Percentiles rank a stretch among this genome's conserved stretches.
phyloP scores from a whole-genome alignment of 2,797 vertebrate genomes.

The Tokudaia muenninki region DNA sequence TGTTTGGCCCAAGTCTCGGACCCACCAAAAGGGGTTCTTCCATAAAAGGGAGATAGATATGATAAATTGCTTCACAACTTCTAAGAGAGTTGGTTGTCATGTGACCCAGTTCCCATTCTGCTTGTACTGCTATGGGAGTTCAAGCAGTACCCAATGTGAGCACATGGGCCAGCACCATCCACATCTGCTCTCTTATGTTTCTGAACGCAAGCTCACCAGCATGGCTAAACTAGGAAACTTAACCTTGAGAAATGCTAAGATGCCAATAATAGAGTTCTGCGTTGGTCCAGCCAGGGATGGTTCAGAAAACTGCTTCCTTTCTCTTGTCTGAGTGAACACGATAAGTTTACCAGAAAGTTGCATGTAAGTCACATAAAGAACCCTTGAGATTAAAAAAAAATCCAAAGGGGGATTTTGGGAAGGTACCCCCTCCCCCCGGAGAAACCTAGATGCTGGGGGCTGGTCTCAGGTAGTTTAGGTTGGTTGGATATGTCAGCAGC shows the following conservation, averaged over 20 bases:
- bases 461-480: neutral
- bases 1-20: constrained; percentile 40
- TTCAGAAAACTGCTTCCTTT: neutral
- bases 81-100: neutral
- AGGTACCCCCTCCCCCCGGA: neutral
- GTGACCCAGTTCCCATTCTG: neutral
- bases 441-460: neutral
- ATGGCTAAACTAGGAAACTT: neutral
- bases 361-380: constrained; percentile 26
- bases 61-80: neutral
- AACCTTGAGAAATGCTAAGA: neutral
- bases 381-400: neutral
- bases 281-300: neutral
- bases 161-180: neutral
- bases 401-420: constrained; percentile 23
- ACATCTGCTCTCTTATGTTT: neutral
- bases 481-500: neutral
- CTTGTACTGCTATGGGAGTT: neutral
- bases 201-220: neutral
- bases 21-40: constrained; percentile 23
- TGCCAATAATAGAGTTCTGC: neutral
- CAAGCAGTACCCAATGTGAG: neutral
- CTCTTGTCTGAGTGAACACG: neutral
- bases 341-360: constrained; percentile 13
- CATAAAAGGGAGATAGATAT: neutral